Evolutionary conservation across 1,140 invertebrate species (phyloP).

Genomic region (Geopemphigus sp.): DNA sequence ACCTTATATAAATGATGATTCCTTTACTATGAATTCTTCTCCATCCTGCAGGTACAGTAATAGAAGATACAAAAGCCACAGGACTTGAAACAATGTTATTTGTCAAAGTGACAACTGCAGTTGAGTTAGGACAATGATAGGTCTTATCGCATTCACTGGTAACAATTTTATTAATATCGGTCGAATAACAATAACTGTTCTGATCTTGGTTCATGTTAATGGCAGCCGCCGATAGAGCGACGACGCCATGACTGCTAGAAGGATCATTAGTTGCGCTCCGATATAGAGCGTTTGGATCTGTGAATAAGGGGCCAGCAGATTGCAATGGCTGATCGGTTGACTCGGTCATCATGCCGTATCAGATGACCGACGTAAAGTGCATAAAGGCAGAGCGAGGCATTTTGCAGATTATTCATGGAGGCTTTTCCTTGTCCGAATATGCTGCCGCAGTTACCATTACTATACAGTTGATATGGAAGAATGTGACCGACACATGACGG

Average conservation of each 20-base stretch:
- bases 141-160: conserved; percentile 11
- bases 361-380: conserved; percentile 41
- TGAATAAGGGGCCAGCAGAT: conserved; percentile 38
- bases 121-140: conserved; percentile 27
- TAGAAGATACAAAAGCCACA: conserved; percentile 32
- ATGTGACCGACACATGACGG: conserved; percentile 33
- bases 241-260: conserved; percentile 38
- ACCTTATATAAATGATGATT: conserved; percentile 42
- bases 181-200: conserved; percentile 30
- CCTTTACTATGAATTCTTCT: conserved; percentile 30
- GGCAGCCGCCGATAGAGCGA: conserved; percentile 43
- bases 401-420: conserved; percentile 47
- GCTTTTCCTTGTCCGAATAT: conserved; percentile 47
- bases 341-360: conserved; percentile 48
- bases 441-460: conserved; percentile 32
- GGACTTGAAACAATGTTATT: conserved; percentile 40
- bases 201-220: conserved; percentile 35
- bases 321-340: conserved; percentile 41
- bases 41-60: conserved; percentile 41
- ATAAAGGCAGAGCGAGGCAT: conserved; percentile 44
- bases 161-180: conserved; percentile 16
- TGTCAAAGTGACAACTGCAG: conserved; percentile 10
- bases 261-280: conserved; percentile 31
- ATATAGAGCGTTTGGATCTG: conserved; percentile 26
- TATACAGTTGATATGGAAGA: conserved; percentile 15